Evolutionary conservation across 2,888 invertebrate genomes (phyloP).

Genomic region (Mythimna impura): DNA sequence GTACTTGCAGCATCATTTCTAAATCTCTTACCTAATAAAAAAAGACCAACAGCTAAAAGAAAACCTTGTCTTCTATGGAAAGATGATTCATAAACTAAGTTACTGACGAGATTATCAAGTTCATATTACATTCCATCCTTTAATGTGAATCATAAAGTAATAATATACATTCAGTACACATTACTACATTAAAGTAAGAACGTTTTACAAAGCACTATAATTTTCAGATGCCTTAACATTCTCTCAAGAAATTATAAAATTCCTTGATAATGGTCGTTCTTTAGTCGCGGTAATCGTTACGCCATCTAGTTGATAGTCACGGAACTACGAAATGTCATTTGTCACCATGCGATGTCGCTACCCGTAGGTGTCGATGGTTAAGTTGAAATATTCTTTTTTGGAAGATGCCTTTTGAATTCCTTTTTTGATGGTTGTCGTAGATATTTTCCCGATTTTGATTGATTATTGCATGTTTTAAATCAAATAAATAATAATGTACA

Average conservation of each 20-base stretch:
- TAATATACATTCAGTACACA: conserved; percentile 60
- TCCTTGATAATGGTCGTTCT: conserved; percentile 50
- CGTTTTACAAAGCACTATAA: conserved; percentile 61
- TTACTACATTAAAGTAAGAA: conserved; percentile 61
- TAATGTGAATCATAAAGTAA: conserved; percentile 60
- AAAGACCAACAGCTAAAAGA: background rate
- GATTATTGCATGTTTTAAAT: background rate
- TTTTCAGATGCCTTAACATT: conserved; percentile 64
- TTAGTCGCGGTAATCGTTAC: conserved; percentile 60
- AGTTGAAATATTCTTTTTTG: background rate
- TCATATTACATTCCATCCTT: conserved; percentile 55
- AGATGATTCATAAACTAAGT: conserved; percentile 49
- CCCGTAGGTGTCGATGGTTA: conserved; percentile 48
- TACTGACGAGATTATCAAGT: conserved; percentile 38
- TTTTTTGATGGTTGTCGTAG: background rate
- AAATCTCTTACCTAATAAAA: conserved; percentile 4
- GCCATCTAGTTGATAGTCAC: conserved; percentile 80
- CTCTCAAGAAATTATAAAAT: conserved; percentile 66
- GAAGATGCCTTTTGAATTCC: background rate
- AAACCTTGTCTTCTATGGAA: conserved; percentile 30
- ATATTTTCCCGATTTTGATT: background rate
- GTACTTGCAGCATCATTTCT: background rate
- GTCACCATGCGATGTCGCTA: conserved; percentile 88
- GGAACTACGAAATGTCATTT: conserved; percentile 83
- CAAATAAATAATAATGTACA: background rate